phyloP scores from a whole-genome alignment of 2,797 vertebrate species.

The Spea hammondii region DNA sequence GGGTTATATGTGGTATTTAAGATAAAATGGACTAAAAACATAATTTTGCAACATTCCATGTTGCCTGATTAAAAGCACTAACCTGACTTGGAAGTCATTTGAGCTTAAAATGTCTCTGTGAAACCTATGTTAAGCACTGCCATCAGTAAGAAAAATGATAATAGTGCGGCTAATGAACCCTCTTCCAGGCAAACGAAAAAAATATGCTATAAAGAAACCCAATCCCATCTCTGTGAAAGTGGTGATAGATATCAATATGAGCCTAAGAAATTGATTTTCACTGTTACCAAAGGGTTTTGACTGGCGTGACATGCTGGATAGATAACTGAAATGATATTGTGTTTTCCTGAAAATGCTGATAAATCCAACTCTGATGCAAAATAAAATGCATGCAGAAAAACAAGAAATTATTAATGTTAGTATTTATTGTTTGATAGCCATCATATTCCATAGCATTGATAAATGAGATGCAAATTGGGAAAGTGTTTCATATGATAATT shows the following conservation, averaged over 20 bases:
- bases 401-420: neutral
- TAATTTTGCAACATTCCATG: slow-evolving; percentile 20
- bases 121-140: slow-evolving; percentile 43
- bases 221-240: slow-evolving; percentile 29
- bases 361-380: neutral
- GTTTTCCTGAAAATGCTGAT: slow-evolving; percentile 18
- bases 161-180: slow-evolving; percentile 45
- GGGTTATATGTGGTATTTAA: slow-evolving; percentile 40
- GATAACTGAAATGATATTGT: slow-evolving; percentile 17
- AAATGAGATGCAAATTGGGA: no score
- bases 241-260: slow-evolving; percentile 35
- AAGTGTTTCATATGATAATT: no score
- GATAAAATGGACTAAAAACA: slow-evolving; percentile 44
- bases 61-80: slow-evolving; percentile 35
- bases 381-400: neutral
- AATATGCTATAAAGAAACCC: slow-evolving; percentile 32
- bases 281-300: slow-evolving; percentile 6
- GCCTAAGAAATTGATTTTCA: slow-evolving; percentile 22
- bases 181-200: slow-evolving; percentile 29
- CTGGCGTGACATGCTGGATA: neutral
- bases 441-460: no score
- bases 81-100: slow-evolving; percentile 39
- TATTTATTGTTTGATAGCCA: no score
- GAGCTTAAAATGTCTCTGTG: slow-evolving; percentile 43
- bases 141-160: slow-evolving; percentile 48